Evolutionary conservation across 1,140 invertebrate genomes (phyloP).

Genomic region (Aphelinus certus): DNA sequence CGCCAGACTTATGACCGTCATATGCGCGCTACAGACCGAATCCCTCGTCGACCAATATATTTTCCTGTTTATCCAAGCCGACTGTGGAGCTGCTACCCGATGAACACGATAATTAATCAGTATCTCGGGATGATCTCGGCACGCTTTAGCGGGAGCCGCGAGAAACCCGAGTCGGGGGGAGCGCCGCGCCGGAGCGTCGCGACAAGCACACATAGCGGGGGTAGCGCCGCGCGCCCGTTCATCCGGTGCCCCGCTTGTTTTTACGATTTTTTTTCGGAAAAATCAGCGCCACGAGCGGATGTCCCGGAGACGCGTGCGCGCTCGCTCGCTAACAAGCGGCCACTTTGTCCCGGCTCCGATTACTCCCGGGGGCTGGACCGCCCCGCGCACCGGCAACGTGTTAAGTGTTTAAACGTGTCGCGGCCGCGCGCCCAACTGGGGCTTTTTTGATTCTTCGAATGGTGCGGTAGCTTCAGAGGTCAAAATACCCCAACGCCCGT

Average conservation of each 20-base stretch:
- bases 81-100: no score
- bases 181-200: neutral
- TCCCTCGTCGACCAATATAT: no score
- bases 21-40: no score
- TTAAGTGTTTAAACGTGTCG: constrained; percentile 6
- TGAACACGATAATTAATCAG: no score
- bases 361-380: neutral
- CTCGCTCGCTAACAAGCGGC: constrained; percentile 11
- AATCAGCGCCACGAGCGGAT: neutral
- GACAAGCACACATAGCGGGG: neutral
- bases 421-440: no score
- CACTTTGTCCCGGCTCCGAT: constrained; percentile 20
- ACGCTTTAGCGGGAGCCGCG: neutral
- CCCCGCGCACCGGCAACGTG: neutral
- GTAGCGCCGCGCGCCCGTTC: neutral
- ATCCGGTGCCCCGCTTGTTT: constrained; percentile 10
- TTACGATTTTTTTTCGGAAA: constrained; percentile 9
- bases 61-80: no score
- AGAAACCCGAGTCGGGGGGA: neutral
- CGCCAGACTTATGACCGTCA: no score
- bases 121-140: no score
- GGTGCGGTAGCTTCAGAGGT: no score
- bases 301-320: neutral
- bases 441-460: no score
- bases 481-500: neutral